Evolutionary conservation across 2,888 invertebrate species (phyloP), one percentile per base, ranked within the genome.

Genomic region (Cheilosia impressa): DNA sequence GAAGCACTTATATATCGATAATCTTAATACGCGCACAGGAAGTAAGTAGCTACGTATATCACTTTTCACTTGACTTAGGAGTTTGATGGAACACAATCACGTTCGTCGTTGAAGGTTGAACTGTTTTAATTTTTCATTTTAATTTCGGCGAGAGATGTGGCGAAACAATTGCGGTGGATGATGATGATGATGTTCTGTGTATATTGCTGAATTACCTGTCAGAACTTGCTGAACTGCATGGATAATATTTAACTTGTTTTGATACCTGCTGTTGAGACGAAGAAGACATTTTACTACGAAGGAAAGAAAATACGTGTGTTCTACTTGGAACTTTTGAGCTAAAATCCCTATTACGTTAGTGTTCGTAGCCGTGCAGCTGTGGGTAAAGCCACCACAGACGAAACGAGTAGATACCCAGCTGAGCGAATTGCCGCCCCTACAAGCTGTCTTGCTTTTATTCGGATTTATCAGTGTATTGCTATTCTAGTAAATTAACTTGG

Each of bases 171-270:
- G 38, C 41, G 52, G 19, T 73, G 53, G 24, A 22, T 72, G 66
- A 60, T 80, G 57, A 77, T 71, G 80, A 80, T 76, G 69, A 76
- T 68, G 79, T 55, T 79, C 63, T 66, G 47, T 38, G 38, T 72
- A n/a, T 65, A 71, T 50, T 58, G 52, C 85, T 76, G 80, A 80
- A 76, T 93, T 95, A 97, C 97, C 97, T 97, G 93, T 97, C 97
- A 87, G 97, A 97, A 93, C 97, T 97, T 87, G 97, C 97, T 82
- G 97, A 97, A 92, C 97, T 97, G 89, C 97, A 96, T 88, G 96
- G 96, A 93, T 97, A 97, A 90, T 96, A 95, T 91, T 94, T 95
- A 90, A 94, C 90, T 90, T 91, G 94, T 88, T 92, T 92, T 87
- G 90, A 88, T 81, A 65, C 75, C 69, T 79, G 81, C 57, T 75